Evolutionary conservation across 1,140 invertebrate species (phyloP).

Genomic region (Anoplolepis gracilipes): DNA sequence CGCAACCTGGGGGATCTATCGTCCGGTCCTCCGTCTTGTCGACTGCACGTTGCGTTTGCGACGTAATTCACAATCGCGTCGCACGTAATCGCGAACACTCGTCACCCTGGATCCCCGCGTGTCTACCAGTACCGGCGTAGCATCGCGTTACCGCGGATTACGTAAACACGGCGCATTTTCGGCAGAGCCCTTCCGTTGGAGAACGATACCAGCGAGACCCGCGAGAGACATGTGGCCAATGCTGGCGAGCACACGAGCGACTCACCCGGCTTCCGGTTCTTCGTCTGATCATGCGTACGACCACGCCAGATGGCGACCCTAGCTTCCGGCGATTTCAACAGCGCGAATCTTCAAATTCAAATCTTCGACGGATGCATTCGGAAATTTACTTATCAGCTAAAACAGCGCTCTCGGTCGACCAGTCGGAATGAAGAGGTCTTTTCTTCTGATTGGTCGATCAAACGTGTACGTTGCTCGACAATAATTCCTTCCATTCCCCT

Average conservation of each 20-base stretch:
- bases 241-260: constrained; percentile 71
- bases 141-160: constrained; percentile 75
- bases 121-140: constrained; percentile 58
- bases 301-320: constrained; percentile 16
- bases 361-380: neutral
- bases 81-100: neutral
- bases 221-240: constrained; percentile 78
- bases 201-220: constrained; percentile 72
- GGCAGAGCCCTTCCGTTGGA: constrained; percentile 66
- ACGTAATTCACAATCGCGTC: neutral
- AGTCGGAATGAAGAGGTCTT: too few relatives aligned
- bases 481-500: too few relatives aligned
- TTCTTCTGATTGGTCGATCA: too few relatives aligned
- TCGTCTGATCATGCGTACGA: constrained; percentile 43
- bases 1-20: neutral
- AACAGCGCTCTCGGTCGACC: too few relatives aligned
- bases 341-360: neutral
- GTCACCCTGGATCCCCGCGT: neutral
- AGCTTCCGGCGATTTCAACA: constrained; percentile 8
- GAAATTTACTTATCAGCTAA: too few relatives aligned
- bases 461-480: too few relatives aligned
- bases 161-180: constrained; percentile 79
- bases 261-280: constrained; percentile 74
- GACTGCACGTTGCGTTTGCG: neutral
- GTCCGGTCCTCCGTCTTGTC: constrained; percentile 3